These are phyloP conservation scores for Cheilosia impressa DNA, from an alignment of 2,888 invertebrate species.

Conservation along the genomic window DNA sequence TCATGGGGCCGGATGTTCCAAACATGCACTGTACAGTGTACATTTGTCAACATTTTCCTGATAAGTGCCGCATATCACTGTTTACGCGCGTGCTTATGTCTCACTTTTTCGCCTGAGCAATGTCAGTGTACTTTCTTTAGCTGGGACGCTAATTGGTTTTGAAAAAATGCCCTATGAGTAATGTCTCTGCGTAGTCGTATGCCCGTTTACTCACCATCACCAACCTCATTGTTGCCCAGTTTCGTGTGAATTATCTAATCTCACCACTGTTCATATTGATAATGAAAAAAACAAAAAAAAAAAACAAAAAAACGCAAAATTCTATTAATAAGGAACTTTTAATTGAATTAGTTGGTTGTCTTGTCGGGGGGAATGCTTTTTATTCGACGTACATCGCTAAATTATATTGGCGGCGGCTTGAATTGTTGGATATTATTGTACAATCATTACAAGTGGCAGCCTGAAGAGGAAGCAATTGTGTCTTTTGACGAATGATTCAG, in stretches of 20 bases:
- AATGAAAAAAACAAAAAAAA: background rate
- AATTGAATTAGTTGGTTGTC: constrained; percentile 43
- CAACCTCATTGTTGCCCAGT: constrained; percentile 3
- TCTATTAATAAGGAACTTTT: constrained; percentile 46
- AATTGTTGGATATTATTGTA: constrained; percentile 7
- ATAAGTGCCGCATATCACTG: constrained; percentile 20
- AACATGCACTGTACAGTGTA: background rate
- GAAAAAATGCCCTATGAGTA: background rate
- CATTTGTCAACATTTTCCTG: background rate
- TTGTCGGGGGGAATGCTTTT: background rate
- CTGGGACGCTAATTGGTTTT: constrained; percentile 19
- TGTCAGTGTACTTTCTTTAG: constrained; percentile 15
- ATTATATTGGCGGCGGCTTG: background rate
- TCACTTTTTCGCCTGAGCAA: constrained; percentile 6
- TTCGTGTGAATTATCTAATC: constrained; percentile 47
- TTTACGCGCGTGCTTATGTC: constrained; percentile 30
- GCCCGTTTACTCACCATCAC: constrained; percentile 20
- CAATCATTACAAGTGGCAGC: constrained; percentile 13
- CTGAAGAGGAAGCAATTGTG: background rate
- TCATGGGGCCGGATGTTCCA: constrained; percentile 23
- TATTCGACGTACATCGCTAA: background rate
- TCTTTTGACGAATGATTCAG: constrained; percentile 22
- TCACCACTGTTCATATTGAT: constrained; percentile 9
- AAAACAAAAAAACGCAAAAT: no score
- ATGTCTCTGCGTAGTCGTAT: background rate